These are phyloP conservation scores for Trichopoda pennipes DNA, from an alignment of 2,888 invertebrate genomes.

Conservation along the genomic window DNA sequence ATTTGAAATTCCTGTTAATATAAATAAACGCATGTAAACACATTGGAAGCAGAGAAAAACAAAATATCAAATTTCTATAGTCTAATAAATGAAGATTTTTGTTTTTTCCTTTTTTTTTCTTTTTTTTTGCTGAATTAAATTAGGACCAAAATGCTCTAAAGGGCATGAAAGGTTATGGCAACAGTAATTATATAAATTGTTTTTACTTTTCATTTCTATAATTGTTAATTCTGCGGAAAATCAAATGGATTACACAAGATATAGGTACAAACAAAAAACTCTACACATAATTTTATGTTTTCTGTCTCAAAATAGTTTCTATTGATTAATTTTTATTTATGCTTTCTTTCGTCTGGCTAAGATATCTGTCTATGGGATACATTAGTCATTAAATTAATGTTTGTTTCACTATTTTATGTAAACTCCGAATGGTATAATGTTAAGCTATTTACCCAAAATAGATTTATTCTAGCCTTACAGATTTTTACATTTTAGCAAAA, in stretches of 20 bases:
- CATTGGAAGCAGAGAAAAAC: background rate
- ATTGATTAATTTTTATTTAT: slow-evolving; percentile 27
- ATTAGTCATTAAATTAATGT: no score
- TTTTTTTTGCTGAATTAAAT: slow-evolving; percentile 18
- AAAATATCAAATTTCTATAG: slow-evolving; percentile 31
- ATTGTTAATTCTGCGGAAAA: slow-evolving; percentile 30
- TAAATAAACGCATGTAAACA: background rate
- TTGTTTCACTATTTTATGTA: no score
- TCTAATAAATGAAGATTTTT: slow-evolving; percentile 28
- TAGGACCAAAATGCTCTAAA: slow-evolving; percentile 33
- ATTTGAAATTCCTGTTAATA: slow-evolving; percentile 1
- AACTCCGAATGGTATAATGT: no score
- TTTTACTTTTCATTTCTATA: slow-evolving; percentile 19
- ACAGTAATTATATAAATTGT: slow-evolving; percentile 62
- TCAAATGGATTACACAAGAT: slow-evolving; percentile 42
- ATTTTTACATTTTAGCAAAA: no score
- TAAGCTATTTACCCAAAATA: no score
- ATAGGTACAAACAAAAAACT: slow-evolving; percentile 7
- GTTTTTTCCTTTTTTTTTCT: background rate
- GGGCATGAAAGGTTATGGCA: slow-evolving; percentile 17
- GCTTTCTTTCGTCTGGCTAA: no score
- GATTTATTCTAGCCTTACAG: no score
- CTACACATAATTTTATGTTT: slow-evolving; percentile 10
- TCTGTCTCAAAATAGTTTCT: slow-evolving; percentile 23
- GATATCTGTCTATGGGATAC: no score